phyloP scores from a whole-genome alignment of 2,797 vertebrate species.

The Anguilla marmorata region DNA sequence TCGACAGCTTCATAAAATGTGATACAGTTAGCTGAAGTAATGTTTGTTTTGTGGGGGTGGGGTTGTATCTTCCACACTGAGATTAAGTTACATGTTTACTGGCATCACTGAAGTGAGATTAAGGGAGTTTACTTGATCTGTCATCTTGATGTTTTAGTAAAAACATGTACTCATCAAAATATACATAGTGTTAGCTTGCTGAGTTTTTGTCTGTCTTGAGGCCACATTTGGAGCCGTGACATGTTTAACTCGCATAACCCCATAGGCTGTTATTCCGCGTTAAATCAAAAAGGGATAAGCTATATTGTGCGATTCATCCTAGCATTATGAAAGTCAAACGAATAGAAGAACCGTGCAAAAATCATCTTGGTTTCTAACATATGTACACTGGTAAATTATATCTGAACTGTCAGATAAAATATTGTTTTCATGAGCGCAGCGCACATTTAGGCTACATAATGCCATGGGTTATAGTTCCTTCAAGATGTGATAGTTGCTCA shows the following conservation, averaged over 20 bases:
- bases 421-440: not conserved
- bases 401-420: not conserved
- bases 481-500: not conserved
- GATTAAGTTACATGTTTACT: conserved; percentile 17
- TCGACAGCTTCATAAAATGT: not conserved
- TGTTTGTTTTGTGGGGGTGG: conserved; percentile 17
- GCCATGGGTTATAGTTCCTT: not conserved
- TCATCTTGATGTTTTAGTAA: not conserved
- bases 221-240: not conserved
- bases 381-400: not conserved
- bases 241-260: not conserved
- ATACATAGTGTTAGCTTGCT: not conserved
- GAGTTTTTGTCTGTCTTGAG: not conserved
- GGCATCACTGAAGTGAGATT: conserved; percentile 7
- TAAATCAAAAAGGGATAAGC: not conserved
- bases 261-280: not conserved
- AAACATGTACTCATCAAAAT: not conserved
- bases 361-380: not conserved
- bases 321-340: not conserved
- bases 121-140: not conserved
- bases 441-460: not conserved
- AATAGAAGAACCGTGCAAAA: not conserved
- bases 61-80: conserved; percentile 3
- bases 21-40: conserved; percentile 1
- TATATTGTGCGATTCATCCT: not conserved